These are phyloP conservation scores for Plecotus auritus DNA, from an alignment of 2,113 vertebrate genomes.

Conservation along the genomic window DNA sequence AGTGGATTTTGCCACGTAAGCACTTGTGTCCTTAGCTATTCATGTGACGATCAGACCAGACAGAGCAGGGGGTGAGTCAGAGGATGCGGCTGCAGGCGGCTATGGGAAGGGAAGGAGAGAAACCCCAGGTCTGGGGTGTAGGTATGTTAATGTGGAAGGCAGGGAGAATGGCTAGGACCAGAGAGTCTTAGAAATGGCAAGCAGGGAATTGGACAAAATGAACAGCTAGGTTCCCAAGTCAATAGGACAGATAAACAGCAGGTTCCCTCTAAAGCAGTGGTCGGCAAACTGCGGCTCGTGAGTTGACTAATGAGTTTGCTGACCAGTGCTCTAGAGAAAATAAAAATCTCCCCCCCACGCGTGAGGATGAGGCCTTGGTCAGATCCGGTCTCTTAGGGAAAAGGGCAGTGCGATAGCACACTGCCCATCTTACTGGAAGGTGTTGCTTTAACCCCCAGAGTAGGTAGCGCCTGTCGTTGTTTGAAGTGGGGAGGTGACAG, in stretches of 20 bases:
- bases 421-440: background rate
- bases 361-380: background rate
- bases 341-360: background rate
- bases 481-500: background rate
- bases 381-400: background rate
- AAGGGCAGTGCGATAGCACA: background rate
- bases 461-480: background rate
- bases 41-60: background rate
- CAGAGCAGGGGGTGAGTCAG: too few species aligned
- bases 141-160: accelerated
- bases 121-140: background rate
- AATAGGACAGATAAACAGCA: background rate
- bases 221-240: background rate
- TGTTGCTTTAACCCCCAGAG: background rate
- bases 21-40: background rate
- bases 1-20: background rate
- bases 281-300: too few species aligned
- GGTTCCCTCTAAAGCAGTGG: background rate
- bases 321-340: background rate
- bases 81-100: background rate
- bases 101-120: background rate
- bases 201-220: background rate
- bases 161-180: background rate
- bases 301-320: too few species aligned
- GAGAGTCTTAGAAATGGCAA: background rate